Percentiles rank a stretch among this genome's conserved stretches.
Conservation (phyloP, 1,140 invertebrate genomes). For the Neodiprion lecontei region DNA sequence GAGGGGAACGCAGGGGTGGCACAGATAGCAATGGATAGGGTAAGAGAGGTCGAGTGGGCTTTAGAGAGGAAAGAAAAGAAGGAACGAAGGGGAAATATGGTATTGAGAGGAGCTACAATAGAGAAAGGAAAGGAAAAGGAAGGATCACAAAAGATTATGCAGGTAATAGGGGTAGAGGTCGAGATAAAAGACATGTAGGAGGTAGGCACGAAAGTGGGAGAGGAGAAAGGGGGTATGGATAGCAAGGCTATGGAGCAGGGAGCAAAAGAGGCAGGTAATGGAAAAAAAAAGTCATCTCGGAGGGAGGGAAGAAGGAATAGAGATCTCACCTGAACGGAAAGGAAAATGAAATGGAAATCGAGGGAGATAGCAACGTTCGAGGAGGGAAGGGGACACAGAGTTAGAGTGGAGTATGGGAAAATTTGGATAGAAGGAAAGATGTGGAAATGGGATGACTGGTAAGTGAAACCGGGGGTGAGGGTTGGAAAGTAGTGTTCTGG, state of each 20-base stretch:
- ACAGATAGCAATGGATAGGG: no score
- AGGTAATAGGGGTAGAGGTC: background rate
- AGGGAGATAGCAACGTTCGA: background rate
- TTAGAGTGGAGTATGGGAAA: background rate
- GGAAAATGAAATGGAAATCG: slow-evolving; percentile 5
- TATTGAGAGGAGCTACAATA: no score
- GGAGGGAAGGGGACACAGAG: background rate
- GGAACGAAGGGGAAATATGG: no score
- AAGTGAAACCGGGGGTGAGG: background rate
- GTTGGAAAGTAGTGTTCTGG: slow-evolving; percentile 18
- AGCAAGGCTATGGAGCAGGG: background rate
- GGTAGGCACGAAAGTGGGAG: background rate
- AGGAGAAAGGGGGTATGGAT: background rate
- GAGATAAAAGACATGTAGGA: background rate
- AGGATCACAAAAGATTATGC: background rate
- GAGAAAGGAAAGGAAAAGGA: background rate
- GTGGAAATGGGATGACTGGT: background rate
- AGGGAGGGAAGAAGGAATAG: background rate
- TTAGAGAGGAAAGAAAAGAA: no score
- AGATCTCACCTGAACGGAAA: background rate
- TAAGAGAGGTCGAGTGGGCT: no score
- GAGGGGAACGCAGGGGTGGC: no score
- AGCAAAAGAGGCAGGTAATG: slow-evolving; percentile 6
- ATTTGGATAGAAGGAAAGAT: background rate
- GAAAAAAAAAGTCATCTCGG: background rate